phyloP scores from a whole-genome alignment of 2,113 vertebrate genomes.

The Spea multiplicata region DNA sequence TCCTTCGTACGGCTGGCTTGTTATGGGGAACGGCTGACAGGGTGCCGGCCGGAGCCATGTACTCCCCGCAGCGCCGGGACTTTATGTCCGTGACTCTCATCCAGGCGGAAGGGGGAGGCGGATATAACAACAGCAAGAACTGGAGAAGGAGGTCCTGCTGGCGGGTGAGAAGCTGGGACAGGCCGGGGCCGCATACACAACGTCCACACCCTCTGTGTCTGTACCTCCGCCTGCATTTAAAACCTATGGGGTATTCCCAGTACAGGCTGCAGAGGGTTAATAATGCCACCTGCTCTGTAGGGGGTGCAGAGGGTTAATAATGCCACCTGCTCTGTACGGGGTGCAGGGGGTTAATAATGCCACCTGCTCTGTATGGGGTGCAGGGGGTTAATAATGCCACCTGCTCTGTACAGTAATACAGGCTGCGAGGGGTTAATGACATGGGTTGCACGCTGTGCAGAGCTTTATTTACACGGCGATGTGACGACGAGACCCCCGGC shows the following conservation, averaged over 20 bases:
- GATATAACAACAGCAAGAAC: conserved; percentile 78
- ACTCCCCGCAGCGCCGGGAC: conserved; percentile 68
- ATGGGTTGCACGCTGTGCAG: too few species aligned
- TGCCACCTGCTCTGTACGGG: background rate
- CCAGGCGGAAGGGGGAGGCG: conserved; percentile 55
- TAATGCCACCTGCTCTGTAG: background rate
- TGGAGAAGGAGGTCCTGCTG: conserved; percentile 83
- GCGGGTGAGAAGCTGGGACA: conserved; percentile 70
- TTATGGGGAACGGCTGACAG: conserved; percentile 1
- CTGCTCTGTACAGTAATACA: background rate
- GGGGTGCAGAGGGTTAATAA: background rate
- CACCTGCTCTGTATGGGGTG: background rate
- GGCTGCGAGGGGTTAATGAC: background rate
- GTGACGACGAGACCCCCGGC: too few species aligned
- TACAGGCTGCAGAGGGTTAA: too few species aligned
- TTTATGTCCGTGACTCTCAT: conserved; percentile 80
- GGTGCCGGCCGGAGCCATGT: conserved; percentile 58
- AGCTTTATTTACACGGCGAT: background rate
- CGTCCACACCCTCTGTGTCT: background rate
- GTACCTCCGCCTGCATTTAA: too few species aligned
- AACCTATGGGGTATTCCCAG: too few species aligned
- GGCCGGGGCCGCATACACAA: too few species aligned
- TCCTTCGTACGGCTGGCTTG: conserved; percentile 7
- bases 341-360: too few species aligned
- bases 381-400: background rate